Percentiles rank a stretch among this genome's conserved stretches.
Evolutionary conservation across 1,140 invertebrate genomes (phyloP).

Genomic region (Sycophaga agraensis): DNA sequence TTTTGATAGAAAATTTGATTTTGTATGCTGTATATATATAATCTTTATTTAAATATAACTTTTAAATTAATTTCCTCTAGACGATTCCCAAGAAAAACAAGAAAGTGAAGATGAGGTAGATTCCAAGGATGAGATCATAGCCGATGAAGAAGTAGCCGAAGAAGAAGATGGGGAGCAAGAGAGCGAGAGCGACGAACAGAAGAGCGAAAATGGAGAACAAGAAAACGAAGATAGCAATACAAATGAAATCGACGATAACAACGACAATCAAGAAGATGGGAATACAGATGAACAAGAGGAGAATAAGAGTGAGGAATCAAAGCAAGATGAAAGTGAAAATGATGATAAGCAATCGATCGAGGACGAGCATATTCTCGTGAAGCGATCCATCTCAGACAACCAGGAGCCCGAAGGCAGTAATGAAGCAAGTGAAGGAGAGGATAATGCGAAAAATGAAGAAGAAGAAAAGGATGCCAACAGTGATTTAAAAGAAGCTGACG

Average conservation of each 20-base stretch:
- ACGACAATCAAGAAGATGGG: slow-evolving; percentile 40
- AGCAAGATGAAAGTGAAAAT: slow-evolving; percentile 3
- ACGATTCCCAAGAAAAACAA: slow-evolving; percentile 14
- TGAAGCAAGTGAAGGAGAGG: slow-evolving; percentile 28
- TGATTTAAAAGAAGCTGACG: no score
- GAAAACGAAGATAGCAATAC: background rate
- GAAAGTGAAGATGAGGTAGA: slow-evolving; percentile 6
- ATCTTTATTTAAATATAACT: no score
- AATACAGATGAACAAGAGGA: slow-evolving; percentile 31
- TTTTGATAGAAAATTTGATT: no score
- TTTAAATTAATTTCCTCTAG: slow-evolving; percentile 18
- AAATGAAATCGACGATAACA: background rate
- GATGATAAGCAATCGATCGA: background rate
- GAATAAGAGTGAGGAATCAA: background rate
- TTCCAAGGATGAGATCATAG: slow-evolving; percentile 27
- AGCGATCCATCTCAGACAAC: background rate
- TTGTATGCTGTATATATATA: no score
- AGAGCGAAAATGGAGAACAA: slow-evolving; percentile 26
- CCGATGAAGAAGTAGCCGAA: slow-evolving; percentile 36
- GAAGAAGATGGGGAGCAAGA: slow-evolving; percentile 20
- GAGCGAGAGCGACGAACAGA: slow-evolving; percentile 17
- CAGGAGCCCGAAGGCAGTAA: background rate
- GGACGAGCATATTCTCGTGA: slow-evolving; percentile 15
- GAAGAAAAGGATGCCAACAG: no score
- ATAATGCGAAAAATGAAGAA: background rate